Evolutionary conservation across 2,888 invertebrate species (phyloP), one percentile per base, ranked within the genome.

Genomic region (Mythimna impura): DNA sequence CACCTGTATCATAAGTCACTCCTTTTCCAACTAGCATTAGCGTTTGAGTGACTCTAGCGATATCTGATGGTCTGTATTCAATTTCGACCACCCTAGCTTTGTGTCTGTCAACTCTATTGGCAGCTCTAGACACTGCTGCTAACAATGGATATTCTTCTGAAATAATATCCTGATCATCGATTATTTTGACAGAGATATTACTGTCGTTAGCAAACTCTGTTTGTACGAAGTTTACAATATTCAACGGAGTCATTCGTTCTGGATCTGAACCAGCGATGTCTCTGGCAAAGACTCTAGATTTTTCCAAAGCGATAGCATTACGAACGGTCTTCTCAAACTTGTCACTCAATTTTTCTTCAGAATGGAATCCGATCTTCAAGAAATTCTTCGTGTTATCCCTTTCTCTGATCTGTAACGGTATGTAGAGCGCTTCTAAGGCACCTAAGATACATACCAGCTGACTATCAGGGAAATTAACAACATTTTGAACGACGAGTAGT

Each of bases 21-120:
- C 99, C 99, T 96, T 99, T 99, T 20, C 99, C 99, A 20, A 99
- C 98, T 2, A 99, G 91, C 91, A 98, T 96, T 1, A 99, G 88
- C 0, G 99, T 99, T 87, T 98, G 97, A 20, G 96, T 95, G 0
- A 97, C 93, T 43, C 96, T 90, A 0, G 88, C 84, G 0, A 85
- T 87, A 66, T 96, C 96, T 0, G 95, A 92, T 0, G 97, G 97
- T 40, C 94, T 97, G 91, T 98, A 98, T 57, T 97, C 97, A 69
- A 98, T 91, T 86, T 94, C 93, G 0, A 96, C 89, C 0, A 96
- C 88, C 78, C 98, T 96, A 0, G 98, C 98, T 75, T 95, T 96
- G 82, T 97, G 97, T 62, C 97, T 95, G 0, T 97, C 97, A 67
- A 97, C 96, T 90, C 97, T 96, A 87, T 97, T 97, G 0, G 98